These are phyloP conservation scores for Rissa tridactyla DNA, from an alignment of 2,113 vertebrate species.

Conservation along the genomic window DNA sequence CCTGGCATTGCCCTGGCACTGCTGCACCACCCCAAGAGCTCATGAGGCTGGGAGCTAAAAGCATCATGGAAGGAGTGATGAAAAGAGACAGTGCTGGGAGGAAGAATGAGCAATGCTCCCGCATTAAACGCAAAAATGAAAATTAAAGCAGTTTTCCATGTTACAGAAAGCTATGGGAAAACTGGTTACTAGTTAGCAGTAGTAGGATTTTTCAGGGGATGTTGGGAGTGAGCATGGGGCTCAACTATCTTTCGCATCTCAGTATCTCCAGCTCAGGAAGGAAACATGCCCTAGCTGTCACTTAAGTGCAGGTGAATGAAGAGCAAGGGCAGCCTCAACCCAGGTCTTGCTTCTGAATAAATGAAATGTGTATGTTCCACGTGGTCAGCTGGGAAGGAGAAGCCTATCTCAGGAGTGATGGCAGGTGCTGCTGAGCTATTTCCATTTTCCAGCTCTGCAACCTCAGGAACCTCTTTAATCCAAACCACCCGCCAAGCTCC, in stretches of 20 bases:
- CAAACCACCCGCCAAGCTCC: slow-evolving; percentile 54
- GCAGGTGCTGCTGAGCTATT: slow-evolving; percentile 75
- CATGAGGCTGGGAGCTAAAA: neutral
- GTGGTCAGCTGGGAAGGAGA: slow-evolving; percentile 19
- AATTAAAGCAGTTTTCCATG: neutral
- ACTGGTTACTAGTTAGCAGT: neutral
- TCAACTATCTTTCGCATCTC: neutral
- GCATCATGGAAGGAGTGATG: neutral
- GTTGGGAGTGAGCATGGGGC: neutral
- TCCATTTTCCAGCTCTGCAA: slow-evolving; percentile 77
- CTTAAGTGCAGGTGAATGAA: neutral
- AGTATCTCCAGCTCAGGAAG: neutral
- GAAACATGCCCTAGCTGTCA: neutral
- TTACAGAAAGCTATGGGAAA: neutral
- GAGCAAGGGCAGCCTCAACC: neutral
- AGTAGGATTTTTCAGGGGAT: neutral
- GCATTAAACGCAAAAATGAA: neutral
- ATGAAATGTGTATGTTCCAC: slow-evolving; percentile 18
- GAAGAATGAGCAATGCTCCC: neutral
- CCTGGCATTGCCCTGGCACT: neutral
- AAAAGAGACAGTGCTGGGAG: neutral
- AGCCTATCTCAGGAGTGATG: slow-evolving; percentile 63
- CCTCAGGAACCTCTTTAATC: slow-evolving; percentile 66
- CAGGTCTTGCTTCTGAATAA: slow-evolving; percentile 11
- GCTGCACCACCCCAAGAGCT: neutral